Evolutionary conservation across 1,140 invertebrate species (phyloP).

Genomic region (Gyrodactylus bullatarudis): DNA sequence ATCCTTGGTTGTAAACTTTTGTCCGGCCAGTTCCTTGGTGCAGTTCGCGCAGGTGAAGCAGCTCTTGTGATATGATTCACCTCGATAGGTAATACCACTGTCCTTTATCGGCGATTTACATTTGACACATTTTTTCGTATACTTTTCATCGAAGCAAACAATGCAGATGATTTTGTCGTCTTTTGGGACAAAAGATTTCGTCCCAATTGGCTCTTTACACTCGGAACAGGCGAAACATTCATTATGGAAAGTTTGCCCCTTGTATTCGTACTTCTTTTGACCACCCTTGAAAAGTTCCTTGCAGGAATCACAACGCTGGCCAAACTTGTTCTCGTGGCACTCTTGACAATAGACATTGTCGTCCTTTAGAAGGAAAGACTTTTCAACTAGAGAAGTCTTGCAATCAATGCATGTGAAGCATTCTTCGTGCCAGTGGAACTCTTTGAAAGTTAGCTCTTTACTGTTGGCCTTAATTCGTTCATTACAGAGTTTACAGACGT

Average conservation of each 20-base stretch:
- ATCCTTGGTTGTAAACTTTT: slow-evolving; percentile 67
- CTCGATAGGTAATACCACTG: slow-evolving; percentile 83
- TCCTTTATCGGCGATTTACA: slow-evolving; percentile 76
- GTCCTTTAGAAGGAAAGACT: not conserved
- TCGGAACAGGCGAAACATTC: slow-evolving; percentile 93
- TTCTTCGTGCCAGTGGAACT: not conserved
- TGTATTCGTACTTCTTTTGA: slow-evolving; percentile 2
- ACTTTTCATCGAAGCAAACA: slow-evolving; percentile 83
- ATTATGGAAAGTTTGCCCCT: slow-evolving; percentile 37
- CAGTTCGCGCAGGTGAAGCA: slow-evolving; percentile 86
- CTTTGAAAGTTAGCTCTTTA: slow-evolving; percentile 1
- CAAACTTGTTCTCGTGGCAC: not conserved
- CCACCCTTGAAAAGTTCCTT: not conserved
- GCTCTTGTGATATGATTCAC: slow-evolving; percentile 81
- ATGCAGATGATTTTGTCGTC: slow-evolving; percentile 96
- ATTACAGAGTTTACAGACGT: not conserved
- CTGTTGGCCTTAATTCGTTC: not conserved
- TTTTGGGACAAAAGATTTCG: slow-evolving; percentile 61
- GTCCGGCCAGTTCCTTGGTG: slow-evolving; percentile 53
- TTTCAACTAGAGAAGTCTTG: not conserved
- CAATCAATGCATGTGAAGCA: not conserved
- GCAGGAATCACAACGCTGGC: not conserved
- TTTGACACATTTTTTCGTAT: slow-evolving; percentile 78
- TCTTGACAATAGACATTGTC: not conserved
- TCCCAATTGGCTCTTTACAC: slow-evolving; percentile 71